Percentiles rank a stretch among this genome's conserved stretches.
These are phyloP conservation scores for Grantiella picta DNA, from an alignment of 2,113 vertebrate species.

Conservation along the genomic window DNA sequence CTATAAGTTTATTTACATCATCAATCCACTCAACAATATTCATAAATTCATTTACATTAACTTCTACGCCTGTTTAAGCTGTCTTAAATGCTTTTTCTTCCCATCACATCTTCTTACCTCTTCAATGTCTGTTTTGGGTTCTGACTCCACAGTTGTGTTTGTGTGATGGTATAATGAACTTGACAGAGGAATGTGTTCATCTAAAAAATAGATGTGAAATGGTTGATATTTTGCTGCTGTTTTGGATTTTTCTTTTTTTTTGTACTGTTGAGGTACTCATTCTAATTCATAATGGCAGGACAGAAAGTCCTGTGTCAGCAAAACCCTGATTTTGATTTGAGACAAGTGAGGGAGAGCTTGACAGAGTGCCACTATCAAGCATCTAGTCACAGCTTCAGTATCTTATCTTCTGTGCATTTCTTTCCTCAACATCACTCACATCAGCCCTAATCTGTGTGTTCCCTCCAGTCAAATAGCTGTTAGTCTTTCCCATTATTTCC, in stretches of 20 bases:
- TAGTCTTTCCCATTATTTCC: not conserved
- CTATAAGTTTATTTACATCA: not conserved
- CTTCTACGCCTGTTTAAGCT: not conserved
- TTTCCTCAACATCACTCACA: not conserved
- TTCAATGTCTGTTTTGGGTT: not conserved
- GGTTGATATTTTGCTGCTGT: not conserved
- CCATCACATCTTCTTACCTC: not conserved
- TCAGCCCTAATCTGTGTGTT: not conserved
- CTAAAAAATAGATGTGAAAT: not conserved
- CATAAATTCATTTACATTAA: not conserved
- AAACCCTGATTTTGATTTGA: not conserved
- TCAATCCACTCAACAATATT: not conserved
- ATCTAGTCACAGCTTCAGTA: not conserved
- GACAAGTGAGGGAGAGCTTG: not conserved
- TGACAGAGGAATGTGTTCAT: not conserved
- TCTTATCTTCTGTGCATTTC: not conserved
- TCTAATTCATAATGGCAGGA: not conserved
- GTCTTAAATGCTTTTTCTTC: not conserved
- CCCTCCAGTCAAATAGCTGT: not conserved
- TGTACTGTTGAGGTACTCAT: not conserved
- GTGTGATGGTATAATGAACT: not conserved
- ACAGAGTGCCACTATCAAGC: not conserved
- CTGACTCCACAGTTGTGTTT: not conserved
- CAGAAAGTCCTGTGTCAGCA: not conserved
- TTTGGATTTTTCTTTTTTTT: not conserved